Percentiles rank a stretch among this genome's conserved stretches.
Conservation (phyloP, 2,113 vertebrate genomes). For the Myotis yumanensis region DNA sequence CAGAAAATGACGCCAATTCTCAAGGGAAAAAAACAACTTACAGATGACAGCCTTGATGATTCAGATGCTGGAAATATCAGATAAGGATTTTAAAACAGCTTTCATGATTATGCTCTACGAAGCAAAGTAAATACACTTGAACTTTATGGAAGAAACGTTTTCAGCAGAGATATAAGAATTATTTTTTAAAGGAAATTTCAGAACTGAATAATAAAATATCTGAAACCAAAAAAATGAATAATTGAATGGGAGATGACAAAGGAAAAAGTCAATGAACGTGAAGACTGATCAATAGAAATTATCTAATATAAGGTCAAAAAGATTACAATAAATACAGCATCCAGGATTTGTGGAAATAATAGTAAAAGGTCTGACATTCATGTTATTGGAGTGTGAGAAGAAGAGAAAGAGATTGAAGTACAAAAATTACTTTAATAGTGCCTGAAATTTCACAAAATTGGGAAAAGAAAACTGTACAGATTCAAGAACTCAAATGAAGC, state of each 20-base stretch:
- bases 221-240: background rate
- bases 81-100: background rate
- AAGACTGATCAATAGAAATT: background rate
- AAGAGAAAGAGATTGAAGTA: background rate
- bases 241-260: background rate
- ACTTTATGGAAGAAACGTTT: background rate
- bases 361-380: background rate
- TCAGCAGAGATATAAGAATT: background rate
- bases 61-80: background rate
- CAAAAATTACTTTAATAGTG: background rate
- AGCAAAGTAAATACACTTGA: background rate
- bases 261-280: background rate
- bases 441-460: background rate
- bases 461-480: background rate
- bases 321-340: background rate
- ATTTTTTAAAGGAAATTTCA: background rate
- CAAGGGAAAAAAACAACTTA: background rate
- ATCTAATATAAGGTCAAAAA: background rate
- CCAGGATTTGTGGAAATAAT: background rate
- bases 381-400: background rate
- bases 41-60: background rate
- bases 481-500: slow-evolving; percentile 5
- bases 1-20: background rate
- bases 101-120: background rate
- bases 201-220: background rate